A percentile compares a stretch with the other conserved stretches of the same genome.
These are phyloP conservation scores for Acholoe squamosa DNA, from an alignment of 2,888 invertebrate species.

Conservation along the genomic window DNA sequence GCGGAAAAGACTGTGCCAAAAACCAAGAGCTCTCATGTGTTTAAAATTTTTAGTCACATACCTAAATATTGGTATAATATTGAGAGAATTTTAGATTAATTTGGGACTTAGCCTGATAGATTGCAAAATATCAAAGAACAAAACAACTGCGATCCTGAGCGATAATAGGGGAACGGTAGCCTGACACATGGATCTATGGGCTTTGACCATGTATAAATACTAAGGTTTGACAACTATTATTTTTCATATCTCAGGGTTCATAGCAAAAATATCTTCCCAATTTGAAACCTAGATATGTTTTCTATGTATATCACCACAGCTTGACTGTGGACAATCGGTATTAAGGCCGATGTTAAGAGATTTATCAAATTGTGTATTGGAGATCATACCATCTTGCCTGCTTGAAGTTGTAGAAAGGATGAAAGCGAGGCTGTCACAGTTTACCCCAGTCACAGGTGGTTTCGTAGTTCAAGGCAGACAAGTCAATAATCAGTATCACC, in stretches of 20 bases:
- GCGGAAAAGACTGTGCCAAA: no score
- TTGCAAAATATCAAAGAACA: neutral
- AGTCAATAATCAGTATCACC: neutral
- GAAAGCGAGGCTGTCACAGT: conserved; percentile 42
- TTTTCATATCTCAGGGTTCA: neutral
- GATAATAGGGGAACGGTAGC: neutral
- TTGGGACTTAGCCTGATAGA: no score
- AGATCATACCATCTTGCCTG: conserved; percentile 15
- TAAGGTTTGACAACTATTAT: neutral
- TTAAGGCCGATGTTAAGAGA: neutral
- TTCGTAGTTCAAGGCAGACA: neutral
- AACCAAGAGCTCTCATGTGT: no score
- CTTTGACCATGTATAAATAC: neutral
- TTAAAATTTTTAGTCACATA: no score
- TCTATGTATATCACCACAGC: neutral
- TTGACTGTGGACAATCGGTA: neutral
- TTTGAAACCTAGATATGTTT: neutral
- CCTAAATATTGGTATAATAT: no score
- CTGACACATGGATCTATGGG: conserved; percentile 22
- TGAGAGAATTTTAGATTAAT: no score
- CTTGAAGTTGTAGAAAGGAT: conserved; percentile 3
- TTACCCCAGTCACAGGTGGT: neutral
- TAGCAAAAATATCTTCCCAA: neutral
- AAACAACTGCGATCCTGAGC: neutral
- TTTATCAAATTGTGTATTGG: neutral